Evolutionary conservation across 2,113 vertebrate genomes (phyloP), one percentile per base, ranked within the genome.

Genomic region (Symphodus melops): DNA sequence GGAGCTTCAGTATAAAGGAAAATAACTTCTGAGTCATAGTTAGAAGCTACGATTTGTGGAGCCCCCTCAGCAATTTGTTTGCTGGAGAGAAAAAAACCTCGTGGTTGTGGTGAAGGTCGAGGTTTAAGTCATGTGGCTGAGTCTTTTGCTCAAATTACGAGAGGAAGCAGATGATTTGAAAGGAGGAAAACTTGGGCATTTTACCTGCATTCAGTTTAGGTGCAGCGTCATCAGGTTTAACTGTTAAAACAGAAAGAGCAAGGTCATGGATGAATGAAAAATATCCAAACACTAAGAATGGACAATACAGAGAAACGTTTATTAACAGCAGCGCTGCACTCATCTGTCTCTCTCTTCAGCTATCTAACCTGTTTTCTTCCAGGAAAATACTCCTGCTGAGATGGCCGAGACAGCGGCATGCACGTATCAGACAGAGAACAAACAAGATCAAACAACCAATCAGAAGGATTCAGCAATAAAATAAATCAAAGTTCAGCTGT

Each of bases 181-280:
- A 33, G 28, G 12, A 46, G 16, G 6, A 8, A 48, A 48, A 48
- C 19, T 2, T 19, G 19, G 4, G 46, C 7, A 46, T 41, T 46
- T 54, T 65, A 85, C 74, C 69, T 48, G 16, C 0, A 2, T 72
- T 17, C 2, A 20, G 2, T 1, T 62, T 0, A 25, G 51, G 6
- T 6, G 0, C 28, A n/a, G 1, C 5, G 0, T 4, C 8, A 0
- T 19, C 14, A 0, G 1, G 23, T 6, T 49, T 6, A 59, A 37
- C 67, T 79, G 66, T 48, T 9, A 74, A 42, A 77, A 77, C 6
- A 72, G 37, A 71, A 59, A 71, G 4, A 68, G n/a, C 7, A 60
- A 8, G 57, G 25, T 37, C 10, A 21, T 8, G 41, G 37, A 52
- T 41, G 20, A 8, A 36, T 25, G 21, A 19, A 0, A 44, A 44